These are phyloP conservation scores for Enteromius viviparus DNA, from an alignment of 2,797 vertebrate species.

Conservation along the genomic window DNA sequence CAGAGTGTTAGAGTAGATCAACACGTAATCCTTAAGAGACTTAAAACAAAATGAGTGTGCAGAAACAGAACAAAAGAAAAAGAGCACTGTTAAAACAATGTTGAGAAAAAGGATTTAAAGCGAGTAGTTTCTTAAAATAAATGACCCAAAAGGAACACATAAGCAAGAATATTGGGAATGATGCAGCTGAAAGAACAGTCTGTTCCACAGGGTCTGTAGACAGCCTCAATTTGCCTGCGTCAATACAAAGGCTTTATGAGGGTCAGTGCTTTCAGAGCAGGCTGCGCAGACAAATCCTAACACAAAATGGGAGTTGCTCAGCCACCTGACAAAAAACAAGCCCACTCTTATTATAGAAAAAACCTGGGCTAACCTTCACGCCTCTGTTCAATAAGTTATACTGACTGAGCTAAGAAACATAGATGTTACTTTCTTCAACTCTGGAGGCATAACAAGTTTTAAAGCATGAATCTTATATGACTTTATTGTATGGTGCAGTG, in stretches of 20 bases:
- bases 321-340: slow-evolving; percentile 47
- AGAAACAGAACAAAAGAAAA: not conserved
- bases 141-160: slow-evolving; percentile 44
- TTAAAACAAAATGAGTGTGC: not conserved
- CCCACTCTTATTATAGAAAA: slow-evolving; percentile 34
- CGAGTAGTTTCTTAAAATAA: not conserved
- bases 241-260: slow-evolving; percentile 48
- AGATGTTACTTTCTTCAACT: slow-evolving; percentile 26
- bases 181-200: slow-evolving; percentile 39
- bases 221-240: slow-evolving; percentile 47
- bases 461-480: not conserved
- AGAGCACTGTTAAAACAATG: not conserved
- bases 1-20: not conserved
- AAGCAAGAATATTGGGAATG: slow-evolving; percentile 59
- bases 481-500: not conserved
- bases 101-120: not conserved
- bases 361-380: slow-evolving; percentile 38
- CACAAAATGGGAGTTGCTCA: slow-evolving; percentile 44
- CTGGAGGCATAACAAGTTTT: slow-evolving; percentile 1
- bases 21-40: not conserved
- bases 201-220: slow-evolving; percentile 28
- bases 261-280: slow-evolving; percentile 53
- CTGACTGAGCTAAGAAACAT: slow-evolving; percentile 17
- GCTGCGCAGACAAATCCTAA: slow-evolving; percentile 36
- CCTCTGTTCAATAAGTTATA: slow-evolving; percentile 32